Base-by-base conservation (phyloP, 2,797 vertebrate species). In the Phalloptychus januarius region DNA sequence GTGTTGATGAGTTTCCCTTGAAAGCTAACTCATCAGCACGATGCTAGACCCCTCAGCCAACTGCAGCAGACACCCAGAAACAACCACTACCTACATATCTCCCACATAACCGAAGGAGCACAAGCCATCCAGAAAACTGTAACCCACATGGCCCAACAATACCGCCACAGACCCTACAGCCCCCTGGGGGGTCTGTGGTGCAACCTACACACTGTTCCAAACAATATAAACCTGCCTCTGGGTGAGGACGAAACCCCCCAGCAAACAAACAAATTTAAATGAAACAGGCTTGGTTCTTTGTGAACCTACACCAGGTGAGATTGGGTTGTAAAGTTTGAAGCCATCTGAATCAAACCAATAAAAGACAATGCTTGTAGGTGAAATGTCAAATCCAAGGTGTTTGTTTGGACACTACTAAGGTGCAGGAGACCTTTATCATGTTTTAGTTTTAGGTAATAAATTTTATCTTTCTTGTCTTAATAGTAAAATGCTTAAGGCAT, bases 401-500 rank as follows among this genome's bases (percentile, higher is more conserved):
- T 44, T 70, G 38, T 70, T 40, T 38, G 23, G 20, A 42, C 4
- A 72, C 48, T 38, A n/a, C 54, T 52, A 45, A 69, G n/a, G 54
- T 58, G 72, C 48, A 79, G n/a, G 45, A 31, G 8, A 78, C 71
- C n/a, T 45, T 54, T 45, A 52, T 76, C 1, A 23, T 56, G 52
- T 77, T 74, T 86, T 80, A 83, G 72, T 85, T 81, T 72, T 46
- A 77, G 71, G 76, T 45, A 18, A 12, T 45, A 23, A 10, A 23
- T 67, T 48, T 75, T 65, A 67, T 82, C 52, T 31, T 45, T 72
- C 48, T 40, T 42, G 42, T 72, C 15, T 31, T 80, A 78, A 72
- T 72, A 85, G 88, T 83, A 85, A 86, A 85, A 83, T 61, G 77
- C 74, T 82, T 79, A 48, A 73, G 75, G 70, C 33, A 33, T 61